Base-by-base conservation (phyloP, 2,113 vertebrate genomes). In the Cichladusa arquata region DNA sequence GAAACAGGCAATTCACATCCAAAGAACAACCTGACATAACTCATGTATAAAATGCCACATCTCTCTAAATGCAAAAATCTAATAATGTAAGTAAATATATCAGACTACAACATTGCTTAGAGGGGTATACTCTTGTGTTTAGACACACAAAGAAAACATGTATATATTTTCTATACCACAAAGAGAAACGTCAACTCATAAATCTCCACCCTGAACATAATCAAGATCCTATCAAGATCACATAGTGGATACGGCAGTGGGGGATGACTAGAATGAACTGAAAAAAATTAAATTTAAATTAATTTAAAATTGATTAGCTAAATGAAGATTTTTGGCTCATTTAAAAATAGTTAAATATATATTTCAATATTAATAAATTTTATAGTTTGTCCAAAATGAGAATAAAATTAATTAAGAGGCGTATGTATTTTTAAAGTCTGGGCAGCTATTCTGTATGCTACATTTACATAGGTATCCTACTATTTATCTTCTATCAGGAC, bases 161-260 rank as follows among this genome's bases (percentile, higher is more conserved):
- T 22, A 56, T 38, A 50, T 8, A 60, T 14, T 8, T 33, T 26
- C 25, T 34, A 14, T 23, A 84, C 18, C 22, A 80, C 34, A 71
- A 62, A 62, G 18, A 54, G 67, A 79, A 79, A 78, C 2, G 14
- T 36, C 26, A 65, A n/a, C n/a, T 31, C 15, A 53, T 57, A 28
- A 70, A 88, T 64, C 18, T 82, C 36, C 3, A 14, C 19, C 33
- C 69, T 79, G 91, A 64, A 45, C 8, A 14, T 29, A 64, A 79
- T n/a, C 54, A 77, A 76, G 73, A 72, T 22, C 10, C 60, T 22
- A 44, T 44, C 44, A 19, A 19, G 44, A 44, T 44, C 44, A 45
- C 11, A 5, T 2, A 44, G 11, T 7, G 9, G 42, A 48, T 22
- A 34, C 6, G 12, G 11, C 6, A 20, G 53, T 0, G 0, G 15